These are phyloP conservation scores for Rhinolophus sinicus DNA, from an alignment of 2,113 vertebrate species.

Conservation along the genomic window DNA sequence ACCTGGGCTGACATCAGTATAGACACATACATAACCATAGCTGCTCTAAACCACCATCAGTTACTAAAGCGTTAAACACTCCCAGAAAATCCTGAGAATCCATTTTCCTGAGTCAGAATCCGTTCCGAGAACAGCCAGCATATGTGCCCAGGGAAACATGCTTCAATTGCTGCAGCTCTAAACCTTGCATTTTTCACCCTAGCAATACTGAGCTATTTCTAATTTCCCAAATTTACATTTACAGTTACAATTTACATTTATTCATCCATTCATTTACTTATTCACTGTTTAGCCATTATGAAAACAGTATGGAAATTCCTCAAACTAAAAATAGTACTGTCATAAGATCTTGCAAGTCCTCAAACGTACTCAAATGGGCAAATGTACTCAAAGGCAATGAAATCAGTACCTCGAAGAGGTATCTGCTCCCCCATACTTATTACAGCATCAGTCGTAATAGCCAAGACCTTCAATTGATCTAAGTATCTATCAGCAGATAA, in stretches of 20 bases:
- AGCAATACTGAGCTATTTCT: background rate
- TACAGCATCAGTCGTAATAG: accelerated
- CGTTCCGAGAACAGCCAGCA: too few relatives aligned
- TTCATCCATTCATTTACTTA: background rate
- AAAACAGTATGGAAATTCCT: background rate
- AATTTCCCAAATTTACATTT: background rate
- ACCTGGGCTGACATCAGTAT: background rate
- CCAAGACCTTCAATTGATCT: background rate
- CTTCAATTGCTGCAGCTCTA: too few relatives aligned
- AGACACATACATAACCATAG: accelerated
- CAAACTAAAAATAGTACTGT: background rate
- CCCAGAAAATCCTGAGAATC: background rate
- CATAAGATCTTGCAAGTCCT: too few relatives aligned
- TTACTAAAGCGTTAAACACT: accelerated
- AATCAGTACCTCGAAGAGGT: background rate
- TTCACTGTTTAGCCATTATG: background rate
- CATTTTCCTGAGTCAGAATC: background rate
- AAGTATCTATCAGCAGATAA: accelerated
- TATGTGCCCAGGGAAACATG: accelerated
- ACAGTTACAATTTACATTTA: background rate
- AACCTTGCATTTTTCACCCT: accelerated
- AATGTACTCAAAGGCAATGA: background rate
- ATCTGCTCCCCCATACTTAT: background rate
- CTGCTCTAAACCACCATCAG: background rate
- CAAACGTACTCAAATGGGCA: too few relatives aligned